Evolutionary conservation across 2,797 vertebrate species (phyloP).

Genomic region (Aldrovandia affinis): DNA sequence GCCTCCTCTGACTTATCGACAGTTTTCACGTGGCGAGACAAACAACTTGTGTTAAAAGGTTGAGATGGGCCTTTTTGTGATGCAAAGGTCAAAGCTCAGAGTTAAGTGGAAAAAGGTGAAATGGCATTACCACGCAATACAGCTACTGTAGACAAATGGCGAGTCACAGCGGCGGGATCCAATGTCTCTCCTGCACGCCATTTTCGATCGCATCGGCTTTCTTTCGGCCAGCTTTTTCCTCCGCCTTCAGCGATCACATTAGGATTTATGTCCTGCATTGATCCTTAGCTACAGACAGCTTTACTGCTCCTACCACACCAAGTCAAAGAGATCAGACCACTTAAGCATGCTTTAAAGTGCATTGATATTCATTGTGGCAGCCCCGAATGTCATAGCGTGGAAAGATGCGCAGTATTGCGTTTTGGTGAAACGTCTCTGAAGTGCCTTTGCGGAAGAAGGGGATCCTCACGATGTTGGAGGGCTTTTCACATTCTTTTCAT

Average conservation of each 20-base stretch:
- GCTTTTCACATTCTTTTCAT: background rate
- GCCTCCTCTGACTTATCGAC: background rate
- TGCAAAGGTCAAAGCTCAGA: background rate
- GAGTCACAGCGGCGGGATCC: constrained; percentile 47
- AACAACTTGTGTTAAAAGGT: constrained; percentile 69
- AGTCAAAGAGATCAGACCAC: constrained; percentile 61
- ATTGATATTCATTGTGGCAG: constrained; percentile 81
- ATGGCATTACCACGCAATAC: constrained; percentile 77
- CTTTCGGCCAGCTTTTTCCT: constrained; percentile 64
- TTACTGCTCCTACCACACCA: constrained; percentile 70
- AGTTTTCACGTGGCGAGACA: constrained; percentile 19
- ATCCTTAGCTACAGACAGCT: constrained; percentile 70
- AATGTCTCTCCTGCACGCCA: constrained; percentile 42
- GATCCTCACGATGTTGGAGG: background rate
- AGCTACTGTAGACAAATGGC: constrained; percentile 72
- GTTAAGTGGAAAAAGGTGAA: constrained; percentile 75
- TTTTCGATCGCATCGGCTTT: constrained; percentile 27
- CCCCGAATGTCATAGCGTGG: constrained; percentile 69
- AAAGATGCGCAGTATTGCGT: constrained; percentile 65
- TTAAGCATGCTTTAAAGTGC: constrained; percentile 73
- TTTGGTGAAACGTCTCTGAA: constrained; percentile 54
- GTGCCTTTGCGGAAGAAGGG: background rate
- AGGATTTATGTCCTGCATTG: constrained; percentile 78
- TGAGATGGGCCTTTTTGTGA: constrained; percentile 50
- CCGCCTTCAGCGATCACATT: constrained; percentile 70